Percentiles rank a stretch among this genome's conserved stretches.
Conservation (phyloP, 30 jellyfish, hydroid and myxozoan genomes). For the Cassiopea xamachana region DNA sequence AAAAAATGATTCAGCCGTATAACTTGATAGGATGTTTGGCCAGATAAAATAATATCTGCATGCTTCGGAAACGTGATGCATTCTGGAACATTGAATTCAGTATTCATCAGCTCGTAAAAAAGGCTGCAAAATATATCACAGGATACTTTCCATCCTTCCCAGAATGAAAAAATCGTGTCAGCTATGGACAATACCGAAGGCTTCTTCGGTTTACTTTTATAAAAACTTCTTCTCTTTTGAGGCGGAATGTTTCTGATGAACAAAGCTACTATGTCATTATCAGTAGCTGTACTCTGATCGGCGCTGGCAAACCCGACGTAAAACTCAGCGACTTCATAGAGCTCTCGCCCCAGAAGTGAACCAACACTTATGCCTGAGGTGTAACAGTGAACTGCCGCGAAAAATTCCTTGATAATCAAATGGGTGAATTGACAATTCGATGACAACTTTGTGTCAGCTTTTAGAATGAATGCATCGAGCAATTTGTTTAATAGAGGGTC, state of each 20-base stretch:
- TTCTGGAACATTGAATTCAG: not conserved
- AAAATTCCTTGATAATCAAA: conserved; percentile 1
- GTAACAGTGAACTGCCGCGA: conserved; percentile 26
- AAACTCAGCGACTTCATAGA: conserved; percentile 13
- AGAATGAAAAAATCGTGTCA: not conserved
- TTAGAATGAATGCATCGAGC: conserved; percentile 7
- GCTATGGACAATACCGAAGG: not conserved
- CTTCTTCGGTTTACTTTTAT: conserved; percentile 2
- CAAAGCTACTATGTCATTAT: not conserved
- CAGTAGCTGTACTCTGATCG: not conserved
- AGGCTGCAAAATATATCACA: conserved; percentile 21
- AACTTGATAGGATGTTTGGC: not conserved
- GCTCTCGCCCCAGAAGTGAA: not conserved
- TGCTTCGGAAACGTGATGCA: not conserved
- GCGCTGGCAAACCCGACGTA: conserved; percentile 30
- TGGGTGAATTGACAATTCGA: not conserved
- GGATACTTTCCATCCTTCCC: conserved; percentile 15
- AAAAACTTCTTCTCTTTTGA: not conserved
- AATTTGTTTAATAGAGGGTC: conserved; percentile 10
- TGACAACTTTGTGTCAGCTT: not conserved
- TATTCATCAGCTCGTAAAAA: conserved; percentile 10
- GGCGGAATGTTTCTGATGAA: not conserved
- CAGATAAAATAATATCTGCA: not conserved
- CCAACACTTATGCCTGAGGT: not conserved
- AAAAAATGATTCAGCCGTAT: conserved; percentile 16